Conservation (phyloP, 1,140 invertebrate genomes). For the Zaprionus africanus region DNA sequence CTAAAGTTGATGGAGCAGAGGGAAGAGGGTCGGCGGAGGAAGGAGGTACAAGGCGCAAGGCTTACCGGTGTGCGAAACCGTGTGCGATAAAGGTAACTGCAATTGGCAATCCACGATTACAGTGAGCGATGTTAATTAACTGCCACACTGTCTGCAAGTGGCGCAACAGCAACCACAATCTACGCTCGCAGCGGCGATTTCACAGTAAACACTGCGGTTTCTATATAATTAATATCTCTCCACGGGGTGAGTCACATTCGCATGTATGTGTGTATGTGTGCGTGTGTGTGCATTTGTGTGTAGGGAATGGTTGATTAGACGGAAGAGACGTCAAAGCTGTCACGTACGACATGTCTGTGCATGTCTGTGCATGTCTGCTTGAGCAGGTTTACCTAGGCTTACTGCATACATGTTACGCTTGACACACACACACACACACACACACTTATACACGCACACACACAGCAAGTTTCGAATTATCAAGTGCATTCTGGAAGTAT, state of each 20-base stretch:
- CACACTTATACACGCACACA: too few species aligned
- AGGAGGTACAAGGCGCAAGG: background rate
- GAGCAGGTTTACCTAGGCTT: background rate
- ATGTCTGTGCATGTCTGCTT: constrained; percentile 5
- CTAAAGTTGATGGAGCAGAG: too few species aligned
- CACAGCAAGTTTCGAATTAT: background rate
- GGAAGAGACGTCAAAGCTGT: background rate
- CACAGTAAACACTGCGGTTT: background rate
- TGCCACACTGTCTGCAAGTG: constrained; percentile 1
- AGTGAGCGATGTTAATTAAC: constrained; percentile 10
- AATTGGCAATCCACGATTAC: constrained; percentile 1
- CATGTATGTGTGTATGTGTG: background rate
- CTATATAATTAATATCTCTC: background rate
- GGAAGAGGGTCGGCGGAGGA: too few species aligned
- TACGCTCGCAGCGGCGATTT: background rate
- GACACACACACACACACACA: background rate
- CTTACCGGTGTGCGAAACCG: too few species aligned
- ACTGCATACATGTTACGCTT: background rate
- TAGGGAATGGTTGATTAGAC: background rate
- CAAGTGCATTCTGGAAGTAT: background rate
- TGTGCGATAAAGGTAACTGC: constrained; percentile 1
- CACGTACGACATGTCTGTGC: constrained; percentile 4
- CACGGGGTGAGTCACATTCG: background rate
- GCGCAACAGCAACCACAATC: background rate
- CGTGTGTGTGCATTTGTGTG: background rate